Evolutionary conservation across 2,888 invertebrate species (phyloP).

Genomic region (Anthophora plumipes): DNA sequence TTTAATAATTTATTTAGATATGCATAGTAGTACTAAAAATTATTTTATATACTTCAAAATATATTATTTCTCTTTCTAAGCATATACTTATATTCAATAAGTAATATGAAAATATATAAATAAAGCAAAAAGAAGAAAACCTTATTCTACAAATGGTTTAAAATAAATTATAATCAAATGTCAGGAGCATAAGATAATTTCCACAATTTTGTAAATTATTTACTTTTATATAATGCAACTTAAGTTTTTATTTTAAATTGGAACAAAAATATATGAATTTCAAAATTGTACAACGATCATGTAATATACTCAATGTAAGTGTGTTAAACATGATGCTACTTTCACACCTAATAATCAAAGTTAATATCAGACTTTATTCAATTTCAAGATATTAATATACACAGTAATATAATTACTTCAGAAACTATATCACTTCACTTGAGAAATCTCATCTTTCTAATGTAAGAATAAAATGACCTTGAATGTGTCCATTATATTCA

Average conservation of each 20-base stretch:
- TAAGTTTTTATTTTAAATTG: background rate
- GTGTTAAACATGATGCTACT: background rate
- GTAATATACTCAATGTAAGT: background rate
- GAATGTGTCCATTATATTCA: background rate
- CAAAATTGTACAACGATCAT: background rate
- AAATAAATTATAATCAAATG: background rate
- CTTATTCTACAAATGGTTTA: background rate
- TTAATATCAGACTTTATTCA: background rate
- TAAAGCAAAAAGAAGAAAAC: no score
- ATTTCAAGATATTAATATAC: background rate
- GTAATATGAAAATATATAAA: background rate
- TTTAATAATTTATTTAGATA: background rate
- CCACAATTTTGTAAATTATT: background rate
- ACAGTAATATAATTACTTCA: background rate
- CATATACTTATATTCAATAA: background rate
- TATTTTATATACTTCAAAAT: background rate
- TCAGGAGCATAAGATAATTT: no score
- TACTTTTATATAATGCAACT: background rate
- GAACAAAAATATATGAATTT: background rate
- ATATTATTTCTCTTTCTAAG: no score
- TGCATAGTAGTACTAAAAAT: background rate
- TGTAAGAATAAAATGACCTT: conserved; percentile 16
- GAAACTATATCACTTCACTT: background rate
- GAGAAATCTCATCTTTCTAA: background rate
- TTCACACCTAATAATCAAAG: background rate